Evolutionary conservation across 2,888 invertebrate species (phyloP).

Genomic region (Drosophila mettleri): DNA sequence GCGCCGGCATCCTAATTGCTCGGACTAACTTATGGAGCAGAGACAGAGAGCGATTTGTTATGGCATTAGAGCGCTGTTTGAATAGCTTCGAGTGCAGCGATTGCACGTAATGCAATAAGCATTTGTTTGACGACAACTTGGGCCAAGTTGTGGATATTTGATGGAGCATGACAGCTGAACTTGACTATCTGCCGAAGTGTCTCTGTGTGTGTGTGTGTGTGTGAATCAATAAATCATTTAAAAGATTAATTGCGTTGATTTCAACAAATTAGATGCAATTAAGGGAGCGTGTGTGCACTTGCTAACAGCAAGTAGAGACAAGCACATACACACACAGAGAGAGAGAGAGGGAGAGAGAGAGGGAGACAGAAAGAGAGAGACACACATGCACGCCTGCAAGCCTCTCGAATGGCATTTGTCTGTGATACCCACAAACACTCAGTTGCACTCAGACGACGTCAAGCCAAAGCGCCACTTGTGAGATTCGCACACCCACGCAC

Average conservation of each 20-base stretch:
- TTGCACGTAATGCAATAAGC: not conserved
- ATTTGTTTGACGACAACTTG: not conserved
- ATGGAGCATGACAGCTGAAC: not conserved
- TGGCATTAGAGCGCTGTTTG: not conserved
- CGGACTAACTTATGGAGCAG: not conserved
- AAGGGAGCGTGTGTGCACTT: not conserved
- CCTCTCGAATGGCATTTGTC: slow-evolving; percentile 23
- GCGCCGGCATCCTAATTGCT: not conserved
- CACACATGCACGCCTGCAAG: not conserved
- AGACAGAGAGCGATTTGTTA: not conserved
- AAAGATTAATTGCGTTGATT: slow-evolving; percentile 7
- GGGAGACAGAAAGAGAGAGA: not conserved
- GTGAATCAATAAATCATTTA: slow-evolving; percentile 4
- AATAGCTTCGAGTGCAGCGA: not conserved
- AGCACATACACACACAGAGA: not conserved
- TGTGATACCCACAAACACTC: slow-evolving; percentile 43
- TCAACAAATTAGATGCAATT: slow-evolving; percentile 17
- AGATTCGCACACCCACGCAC: slow-evolving; percentile 12
- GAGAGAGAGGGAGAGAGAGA: not conserved
- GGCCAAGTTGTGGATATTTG: not conserved
- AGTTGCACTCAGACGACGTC: slow-evolving; percentile 31
- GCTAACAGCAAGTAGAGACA: not conserved
- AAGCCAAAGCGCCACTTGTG: slow-evolving; percentile 33
- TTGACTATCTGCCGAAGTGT: no score
- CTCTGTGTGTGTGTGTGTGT: not conserved